Percentiles rank a stretch among this genome's conserved stretches.
phyloP scores from a whole-genome alignment of 2,888 invertebrate genomes.

The Pocota personata region DNA sequence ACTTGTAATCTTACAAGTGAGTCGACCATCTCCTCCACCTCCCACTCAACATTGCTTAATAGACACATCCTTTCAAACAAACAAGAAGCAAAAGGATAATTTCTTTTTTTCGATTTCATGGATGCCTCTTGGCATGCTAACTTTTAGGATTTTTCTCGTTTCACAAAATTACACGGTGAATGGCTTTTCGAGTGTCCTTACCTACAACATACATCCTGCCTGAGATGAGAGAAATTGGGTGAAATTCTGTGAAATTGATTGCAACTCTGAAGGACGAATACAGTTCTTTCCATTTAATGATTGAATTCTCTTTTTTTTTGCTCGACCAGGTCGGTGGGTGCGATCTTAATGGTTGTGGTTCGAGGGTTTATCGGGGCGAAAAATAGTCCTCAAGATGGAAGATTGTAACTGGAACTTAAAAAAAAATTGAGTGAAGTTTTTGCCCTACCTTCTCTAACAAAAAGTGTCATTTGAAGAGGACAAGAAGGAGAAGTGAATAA shows the following conservation, averaged over 20 bases:
- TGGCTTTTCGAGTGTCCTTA: constrained; percentile 42
- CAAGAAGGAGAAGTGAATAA: neutral
- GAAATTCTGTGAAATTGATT: constrained; percentile 47
- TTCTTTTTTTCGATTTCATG: neutral
- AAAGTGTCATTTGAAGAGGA: neutral
- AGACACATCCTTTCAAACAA: constrained; percentile 30
- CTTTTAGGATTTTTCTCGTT: constrained; percentile 41
- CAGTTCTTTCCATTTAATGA: constrained; percentile 40
- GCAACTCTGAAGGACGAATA: constrained; percentile 27
- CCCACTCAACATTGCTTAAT: constrained; percentile 26
- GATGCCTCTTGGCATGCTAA: constrained; percentile 46
- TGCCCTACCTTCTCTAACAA: too few species aligned
- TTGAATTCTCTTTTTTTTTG: constrained; percentile 44
- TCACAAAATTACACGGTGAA: constrained; percentile 49
- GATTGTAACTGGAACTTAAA: neutral
- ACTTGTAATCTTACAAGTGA: constrained; percentile 53
- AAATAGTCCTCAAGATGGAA: constrained; percentile 6
- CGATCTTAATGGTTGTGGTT: constrained; percentile 23
- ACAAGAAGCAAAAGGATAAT: neutral
- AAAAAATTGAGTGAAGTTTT: too few species aligned
- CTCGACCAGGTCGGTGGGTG: constrained; percentile 6
- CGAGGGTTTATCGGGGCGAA: neutral
- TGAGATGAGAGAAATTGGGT: constrained; percentile 42
- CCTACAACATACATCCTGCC: neutral
- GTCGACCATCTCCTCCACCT: neutral